Percentiles rank a stretch among this genome's conserved stretches.
Conservation (phyloP, 1,140 invertebrate genomes). For the Belonocnema kinseyi region DNA sequence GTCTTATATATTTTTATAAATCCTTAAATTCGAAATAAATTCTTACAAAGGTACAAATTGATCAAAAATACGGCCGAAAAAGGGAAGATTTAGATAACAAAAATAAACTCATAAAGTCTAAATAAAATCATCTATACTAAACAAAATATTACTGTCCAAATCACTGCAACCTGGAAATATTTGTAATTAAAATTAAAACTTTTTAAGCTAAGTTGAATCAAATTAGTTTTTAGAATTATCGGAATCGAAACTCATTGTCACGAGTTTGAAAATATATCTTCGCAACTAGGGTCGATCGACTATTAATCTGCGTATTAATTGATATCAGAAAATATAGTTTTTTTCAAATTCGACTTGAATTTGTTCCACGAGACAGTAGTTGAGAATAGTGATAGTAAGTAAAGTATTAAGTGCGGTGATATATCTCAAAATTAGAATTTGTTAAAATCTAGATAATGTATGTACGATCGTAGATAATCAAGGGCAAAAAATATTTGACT, state of each 20-base stretch:
- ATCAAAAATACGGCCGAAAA: too few relatives aligned
- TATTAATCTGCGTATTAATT: slow-evolving; percentile 4
- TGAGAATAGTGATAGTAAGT: slow-evolving; percentile 10
- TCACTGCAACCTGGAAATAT: too few relatives aligned
- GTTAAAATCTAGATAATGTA: slow-evolving; percentile 14
- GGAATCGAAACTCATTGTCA: neutral
- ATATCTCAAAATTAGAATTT: slow-evolving; percentile 26
- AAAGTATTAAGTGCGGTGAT: slow-evolving; percentile 26
- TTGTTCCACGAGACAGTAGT: neutral
- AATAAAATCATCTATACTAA: too few relatives aligned
- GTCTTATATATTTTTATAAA: too few relatives aligned
- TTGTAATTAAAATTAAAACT: neutral
- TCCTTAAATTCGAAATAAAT: too few relatives aligned
- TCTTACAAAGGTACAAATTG: too few relatives aligned
- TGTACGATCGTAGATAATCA: slow-evolving; percentile 15
- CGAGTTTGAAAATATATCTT: neutral
- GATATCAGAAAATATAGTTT: neutral
- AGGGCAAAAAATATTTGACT: neutral
- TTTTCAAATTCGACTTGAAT: neutral
- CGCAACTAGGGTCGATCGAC: neutral
- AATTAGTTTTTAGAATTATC: neutral
- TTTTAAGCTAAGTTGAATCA: neutral
- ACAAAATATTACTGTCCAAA: too few relatives aligned
- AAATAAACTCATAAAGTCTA: too few relatives aligned
- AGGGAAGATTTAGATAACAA: too few relatives aligned